A percentile compares a stretch with the other conserved stretches of the same genome.
phyloP scores from a whole-genome alignment of 2,113 vertebrate genomes.

The Camelus dromedarius region DNA sequence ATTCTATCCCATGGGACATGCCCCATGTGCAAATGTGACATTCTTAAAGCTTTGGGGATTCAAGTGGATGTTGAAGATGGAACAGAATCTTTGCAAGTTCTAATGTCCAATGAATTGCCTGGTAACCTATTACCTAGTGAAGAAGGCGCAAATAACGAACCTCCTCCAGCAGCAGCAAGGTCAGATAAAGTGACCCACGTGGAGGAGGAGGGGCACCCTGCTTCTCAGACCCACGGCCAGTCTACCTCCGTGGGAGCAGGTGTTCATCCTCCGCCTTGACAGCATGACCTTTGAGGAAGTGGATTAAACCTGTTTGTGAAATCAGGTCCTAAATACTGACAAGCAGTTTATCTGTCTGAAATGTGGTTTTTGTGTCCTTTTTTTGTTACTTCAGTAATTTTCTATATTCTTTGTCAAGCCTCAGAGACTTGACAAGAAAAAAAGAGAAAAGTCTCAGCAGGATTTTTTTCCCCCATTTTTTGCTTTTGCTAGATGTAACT shows the following conservation, averaged over 20 bases:
- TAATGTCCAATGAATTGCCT: slow-evolving; percentile 61
- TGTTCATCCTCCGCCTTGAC: slow-evolving; percentile 37
- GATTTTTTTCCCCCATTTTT: background rate
- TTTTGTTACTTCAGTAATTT: slow-evolving; percentile 43
- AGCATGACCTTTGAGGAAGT: slow-evolving; percentile 59
- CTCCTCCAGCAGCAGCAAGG: background rate
- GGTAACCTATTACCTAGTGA: slow-evolving; percentile 32
- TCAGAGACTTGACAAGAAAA: background rate
- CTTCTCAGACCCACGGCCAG: background rate
- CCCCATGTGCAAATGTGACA: slow-evolving; percentile 91
- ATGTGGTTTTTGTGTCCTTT: slow-evolving; percentile 64
- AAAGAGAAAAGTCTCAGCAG: background rate
- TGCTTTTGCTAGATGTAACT: background rate
- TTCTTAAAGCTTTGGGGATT: slow-evolving; percentile 88
- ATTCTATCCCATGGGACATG: slow-evolving; percentile 88
- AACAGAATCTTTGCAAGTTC: slow-evolving; percentile 46
- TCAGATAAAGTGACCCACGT: background rate
- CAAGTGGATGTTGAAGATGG: slow-evolving; percentile 77
- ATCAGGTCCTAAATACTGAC: slow-evolving; percentile 66
- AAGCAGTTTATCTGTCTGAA: slow-evolving; percentile 59
- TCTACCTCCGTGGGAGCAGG: background rate
- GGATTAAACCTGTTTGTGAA: slow-evolving; percentile 75
- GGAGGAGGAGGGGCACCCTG: background rate
- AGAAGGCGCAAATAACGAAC: slow-evolving; percentile 16
- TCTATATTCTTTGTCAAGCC: slow-evolving; percentile 3